A percentile compares a stretch with the other conserved stretches of the same genome.
These are phyloP conservation scores for Monodelphis domestica DNA, from an alignment of 2,797 vertebrate genomes.

Conservation along the genomic window DNA sequence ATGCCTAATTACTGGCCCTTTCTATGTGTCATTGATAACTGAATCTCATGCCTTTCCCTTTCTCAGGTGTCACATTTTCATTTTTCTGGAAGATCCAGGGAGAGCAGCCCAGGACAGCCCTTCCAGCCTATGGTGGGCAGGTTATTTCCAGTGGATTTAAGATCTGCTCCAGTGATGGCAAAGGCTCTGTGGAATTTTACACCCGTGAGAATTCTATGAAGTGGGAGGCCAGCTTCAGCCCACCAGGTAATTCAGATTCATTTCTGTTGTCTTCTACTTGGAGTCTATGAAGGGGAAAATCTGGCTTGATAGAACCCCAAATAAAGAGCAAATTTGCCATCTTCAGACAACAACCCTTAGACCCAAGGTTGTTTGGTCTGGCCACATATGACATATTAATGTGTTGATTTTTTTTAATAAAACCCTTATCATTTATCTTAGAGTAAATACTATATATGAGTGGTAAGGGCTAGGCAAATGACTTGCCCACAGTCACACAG, in stretches of 20 bases:
- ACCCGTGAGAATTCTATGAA: slow-evolving; percentile 89
- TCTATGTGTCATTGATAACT: not conserved
- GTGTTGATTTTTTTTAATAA: not conserved
- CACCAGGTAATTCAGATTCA: slow-evolving; percentile 87
- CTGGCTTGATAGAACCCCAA: not conserved
- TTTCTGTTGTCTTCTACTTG: too few species aligned
- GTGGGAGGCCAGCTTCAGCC: slow-evolving; percentile 93
- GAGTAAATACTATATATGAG: too few species aligned
- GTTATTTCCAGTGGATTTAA: slow-evolving; percentile 95
- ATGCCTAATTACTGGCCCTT: not conserved
- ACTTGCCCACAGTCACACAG: too few species aligned
- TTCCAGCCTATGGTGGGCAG: slow-evolving; percentile 91
- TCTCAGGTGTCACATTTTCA: slow-evolving; percentile 94
- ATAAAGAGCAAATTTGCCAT: too few species aligned
- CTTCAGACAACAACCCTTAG: not conserved
- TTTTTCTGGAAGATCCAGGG: slow-evolving; percentile 98
- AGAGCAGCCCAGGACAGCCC: slow-evolving; percentile 69
- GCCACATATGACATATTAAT: not conserved
- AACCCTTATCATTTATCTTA: too few species aligned
- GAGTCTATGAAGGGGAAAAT: too few species aligned
- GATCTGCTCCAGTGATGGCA: slow-evolving; percentile 88
- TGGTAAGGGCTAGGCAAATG: too few species aligned
- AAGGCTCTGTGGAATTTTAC: slow-evolving; percentile 94
- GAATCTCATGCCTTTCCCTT: not conserved
- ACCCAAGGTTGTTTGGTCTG: not conserved